Evolutionary conservation across 2,797 vertebrate genomes (phyloP), one percentile per base, ranked within the genome.

Genomic region (Rhynchonycteris naso): DNA sequence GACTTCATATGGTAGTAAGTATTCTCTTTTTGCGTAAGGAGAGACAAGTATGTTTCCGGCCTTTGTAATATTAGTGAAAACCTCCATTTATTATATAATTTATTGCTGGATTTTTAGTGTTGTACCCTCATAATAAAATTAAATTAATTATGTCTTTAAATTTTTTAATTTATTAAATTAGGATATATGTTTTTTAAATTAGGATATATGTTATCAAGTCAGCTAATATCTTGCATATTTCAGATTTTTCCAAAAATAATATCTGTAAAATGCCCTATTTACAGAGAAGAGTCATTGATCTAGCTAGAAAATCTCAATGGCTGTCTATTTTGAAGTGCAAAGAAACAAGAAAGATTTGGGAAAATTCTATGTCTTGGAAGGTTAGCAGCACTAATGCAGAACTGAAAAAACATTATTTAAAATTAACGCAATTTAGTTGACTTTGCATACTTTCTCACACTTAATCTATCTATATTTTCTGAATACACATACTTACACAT

Each of bases 11-110:
- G 19, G 61, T 93, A 84, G 4, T 58, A 11, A 12, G 1, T 85
- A 19, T 84, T 58, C 16, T 94, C 33, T 19, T 91, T 93, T 65
- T 24, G 24, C 35, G 91, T 93, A 74, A 93, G n/a, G 95, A 94
- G 15, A 91, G 38, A n/a, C 7, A 59, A 79, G 14, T 52, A 72
- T 47, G 72, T 88, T 82, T 12, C 24, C 69, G 8, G 2, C 9
- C 19, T 86, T 65, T 56, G 56, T 5, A 80, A 22, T 71, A 43
- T 76, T 75, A 82, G 19, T 50, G 30, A 88, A 91, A 83, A 50
- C 8, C 33, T 66, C 12, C 2, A 66, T 71, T 89, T 75, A 72
- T 66, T 80, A 94, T 65, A 33, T 19, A 75, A 82, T 52, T 52
- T 75, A 30, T 81, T 33, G n/a, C 18, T 93, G 3, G 10, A 90